phyloP scores from a whole-genome alignment of 92 coral and sea anemone species.

The Umimayanthus kanabou region DNA sequence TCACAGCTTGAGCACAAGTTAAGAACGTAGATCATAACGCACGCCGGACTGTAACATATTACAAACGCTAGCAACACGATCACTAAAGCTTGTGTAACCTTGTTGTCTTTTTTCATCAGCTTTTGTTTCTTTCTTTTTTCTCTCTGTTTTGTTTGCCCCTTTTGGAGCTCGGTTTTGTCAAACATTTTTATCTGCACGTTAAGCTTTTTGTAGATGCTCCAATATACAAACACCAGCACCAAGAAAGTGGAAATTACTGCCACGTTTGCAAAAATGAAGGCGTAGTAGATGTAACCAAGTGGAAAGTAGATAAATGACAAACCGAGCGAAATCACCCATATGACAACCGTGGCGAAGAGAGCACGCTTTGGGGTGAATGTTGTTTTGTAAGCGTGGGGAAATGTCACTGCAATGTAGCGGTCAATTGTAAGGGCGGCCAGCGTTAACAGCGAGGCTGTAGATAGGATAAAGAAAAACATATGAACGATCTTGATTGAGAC shows the following conservation, averaged over 20 bases:
- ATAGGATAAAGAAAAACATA: slow-evolving; percentile 10
- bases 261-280: slow-evolving; percentile 63
- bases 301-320: slow-evolving; percentile 53
- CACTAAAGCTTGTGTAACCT: too few relatives aligned
- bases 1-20: slow-evolving; percentile 71
- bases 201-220: slow-evolving; percentile 33
- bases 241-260: slow-evolving; percentile 76
- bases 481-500: too few relatives aligned
- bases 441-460: too few relatives aligned
- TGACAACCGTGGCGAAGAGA: slow-evolving; percentile 49
- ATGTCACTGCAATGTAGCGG: slow-evolving; percentile 51
- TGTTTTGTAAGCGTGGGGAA: slow-evolving; percentile 64
- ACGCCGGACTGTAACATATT: slow-evolving; percentile 50
- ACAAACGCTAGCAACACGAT: too few relatives aligned
- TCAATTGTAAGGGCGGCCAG: slow-evolving; percentile 76
- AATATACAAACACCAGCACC: slow-evolving; percentile 77
- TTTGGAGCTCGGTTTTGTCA: background rate
- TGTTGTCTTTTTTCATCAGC: too few relatives aligned
- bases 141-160: background rate
- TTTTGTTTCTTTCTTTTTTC: too few relatives aligned
- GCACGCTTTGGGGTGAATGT: slow-evolving; percentile 62
- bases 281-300: too few relatives aligned
- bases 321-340: slow-evolving; percentile 50
- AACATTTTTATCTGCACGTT: slow-evolving; percentile 35
- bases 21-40: slow-evolving; percentile 63